These are phyloP conservation scores for Tinamus major DNA, from an alignment of 2,797 vertebrate species.

Conservation along the genomic window DNA sequence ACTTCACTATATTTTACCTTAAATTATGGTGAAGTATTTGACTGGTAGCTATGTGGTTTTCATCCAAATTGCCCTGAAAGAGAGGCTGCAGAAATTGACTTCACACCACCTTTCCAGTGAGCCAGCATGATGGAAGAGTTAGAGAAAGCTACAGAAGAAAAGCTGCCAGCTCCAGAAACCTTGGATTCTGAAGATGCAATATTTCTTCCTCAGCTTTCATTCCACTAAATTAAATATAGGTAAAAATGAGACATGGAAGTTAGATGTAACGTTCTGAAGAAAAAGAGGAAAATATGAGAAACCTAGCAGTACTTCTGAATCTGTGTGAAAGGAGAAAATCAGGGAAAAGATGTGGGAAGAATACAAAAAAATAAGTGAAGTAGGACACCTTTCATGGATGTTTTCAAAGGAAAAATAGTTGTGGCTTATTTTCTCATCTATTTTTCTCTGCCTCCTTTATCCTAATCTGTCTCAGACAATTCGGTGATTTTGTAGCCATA, in stretches of 20 bases:
- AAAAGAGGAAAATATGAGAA: background rate
- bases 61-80: slow-evolving; percentile 84
- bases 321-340: background rate
- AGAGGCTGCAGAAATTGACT: slow-evolving; percentile 80
- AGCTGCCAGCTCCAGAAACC: slow-evolving; percentile 79
- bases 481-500: background rate
- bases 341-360: background rate
- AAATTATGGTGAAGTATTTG: slow-evolving; percentile 84
- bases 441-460: background rate
- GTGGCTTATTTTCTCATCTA: background rate
- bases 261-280: background rate
- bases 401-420: background rate
- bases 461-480: background rate
- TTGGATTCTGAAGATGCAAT: slow-evolving; percentile 33
- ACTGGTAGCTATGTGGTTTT: slow-evolving; percentile 82
- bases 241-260: background rate
- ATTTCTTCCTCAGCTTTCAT: background rate
- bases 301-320: background rate
- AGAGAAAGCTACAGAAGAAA: slow-evolving; percentile 82
- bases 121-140: slow-evolving; percentile 84
- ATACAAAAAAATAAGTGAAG: background rate
- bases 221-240: background rate
- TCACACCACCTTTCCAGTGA: slow-evolving; percentile 82
- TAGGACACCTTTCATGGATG: background rate
- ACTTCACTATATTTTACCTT: background rate